Conservation (phyloP, 2,797 vertebrate species). For the Acestrorhynchus altus region DNA sequence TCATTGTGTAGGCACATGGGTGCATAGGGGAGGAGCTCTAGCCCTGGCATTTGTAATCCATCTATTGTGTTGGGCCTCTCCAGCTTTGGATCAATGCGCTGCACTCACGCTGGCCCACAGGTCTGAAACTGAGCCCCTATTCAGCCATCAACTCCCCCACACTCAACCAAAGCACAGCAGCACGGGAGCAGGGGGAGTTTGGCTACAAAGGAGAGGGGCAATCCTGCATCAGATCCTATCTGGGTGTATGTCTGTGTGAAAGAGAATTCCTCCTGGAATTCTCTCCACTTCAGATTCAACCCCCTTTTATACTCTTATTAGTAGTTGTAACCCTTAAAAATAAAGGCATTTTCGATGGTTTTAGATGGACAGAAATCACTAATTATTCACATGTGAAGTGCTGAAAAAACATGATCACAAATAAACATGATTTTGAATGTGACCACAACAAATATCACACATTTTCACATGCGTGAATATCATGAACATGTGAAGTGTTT, state of each 20-base stretch:
- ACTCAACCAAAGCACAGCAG: constrained; percentile 32
- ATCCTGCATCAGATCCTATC: constrained; percentile 26
- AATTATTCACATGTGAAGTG: no score
- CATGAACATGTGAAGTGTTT: no score
- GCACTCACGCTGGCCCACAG: constrained; percentile 69
- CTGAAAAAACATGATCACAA: no score
- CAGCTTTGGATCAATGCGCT: constrained; percentile 65
- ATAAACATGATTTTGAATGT: no score
- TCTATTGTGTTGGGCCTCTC: constrained; percentile 64
- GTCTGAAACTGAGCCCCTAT: constrained; percentile 76
- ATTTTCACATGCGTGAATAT: no score
- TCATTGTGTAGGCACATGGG: constrained; percentile 58
- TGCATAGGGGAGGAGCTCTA: constrained; percentile 54
- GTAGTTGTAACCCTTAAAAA: neutral
- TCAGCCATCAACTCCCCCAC: constrained; percentile 50
- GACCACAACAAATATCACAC: no score
- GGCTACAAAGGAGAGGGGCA: constrained; percentile 33
- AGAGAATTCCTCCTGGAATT: constrained; percentile 28
- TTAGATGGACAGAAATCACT: no score
- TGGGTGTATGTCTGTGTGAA: constrained; percentile 17
- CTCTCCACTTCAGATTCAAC: constrained; percentile 28
- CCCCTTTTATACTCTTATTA: constrained; percentile 7
- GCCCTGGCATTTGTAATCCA: constrained; percentile 68
- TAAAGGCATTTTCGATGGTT: no score
- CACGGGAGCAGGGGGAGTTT: constrained; percentile 26